Evolutionary conservation across 2,113 vertebrate genomes (phyloP).

Genomic region (Cyprinodon brontotheroides): DNA sequence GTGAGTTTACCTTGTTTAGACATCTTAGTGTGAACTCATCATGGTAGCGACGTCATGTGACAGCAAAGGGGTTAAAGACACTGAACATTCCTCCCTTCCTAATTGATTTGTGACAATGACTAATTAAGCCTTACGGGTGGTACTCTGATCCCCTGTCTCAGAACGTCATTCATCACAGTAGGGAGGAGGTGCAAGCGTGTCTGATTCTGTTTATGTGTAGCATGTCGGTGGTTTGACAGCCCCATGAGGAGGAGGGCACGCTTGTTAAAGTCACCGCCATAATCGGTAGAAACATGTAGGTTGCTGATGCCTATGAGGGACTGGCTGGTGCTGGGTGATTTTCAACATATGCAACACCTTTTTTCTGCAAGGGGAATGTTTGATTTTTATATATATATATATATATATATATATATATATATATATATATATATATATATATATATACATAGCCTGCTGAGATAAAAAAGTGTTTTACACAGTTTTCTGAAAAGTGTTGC

Average conservation of each 20-base stretch:
- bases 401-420: too few relatives aligned
- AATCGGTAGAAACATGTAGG: slow-evolving; percentile 41
- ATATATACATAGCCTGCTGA: background rate
- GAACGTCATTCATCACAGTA: slow-evolving; percentile 63
- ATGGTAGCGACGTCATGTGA: slow-evolving; percentile 20
- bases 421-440: too few relatives aligned
- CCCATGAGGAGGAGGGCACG: slow-evolving; percentile 27
- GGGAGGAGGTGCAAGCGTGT: slow-evolving; percentile 48
- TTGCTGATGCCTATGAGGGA: slow-evolving; percentile 13
- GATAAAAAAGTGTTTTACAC: slow-evolving; percentile 9
- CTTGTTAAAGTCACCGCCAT: slow-evolving; percentile 34
- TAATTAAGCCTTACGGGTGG: slow-evolving; percentile 70
- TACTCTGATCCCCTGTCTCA: slow-evolving; percentile 58
- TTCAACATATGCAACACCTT: background rate
- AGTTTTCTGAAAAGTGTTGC: slow-evolving; percentile 13
- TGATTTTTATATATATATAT: slow-evolving; percentile 4
- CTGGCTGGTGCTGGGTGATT: slow-evolving; percentile 16
- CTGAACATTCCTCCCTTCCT: slow-evolving; percentile 32
- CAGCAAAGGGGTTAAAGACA: slow-evolving; percentile 47
- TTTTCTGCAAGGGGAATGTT: slow-evolving; percentile 11
- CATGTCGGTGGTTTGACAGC: slow-evolving; percentile 9
- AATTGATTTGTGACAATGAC: slow-evolving; percentile 73
- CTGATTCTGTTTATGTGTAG: slow-evolving; percentile 52
- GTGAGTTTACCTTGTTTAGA: slow-evolving; percentile 12
- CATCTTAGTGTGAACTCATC: slow-evolving; percentile 4